These are phyloP conservation scores for Gasterosteus nipponicus DNA, from an alignment of 2,113 vertebrate genomes.

Conservation along the genomic window DNA sequence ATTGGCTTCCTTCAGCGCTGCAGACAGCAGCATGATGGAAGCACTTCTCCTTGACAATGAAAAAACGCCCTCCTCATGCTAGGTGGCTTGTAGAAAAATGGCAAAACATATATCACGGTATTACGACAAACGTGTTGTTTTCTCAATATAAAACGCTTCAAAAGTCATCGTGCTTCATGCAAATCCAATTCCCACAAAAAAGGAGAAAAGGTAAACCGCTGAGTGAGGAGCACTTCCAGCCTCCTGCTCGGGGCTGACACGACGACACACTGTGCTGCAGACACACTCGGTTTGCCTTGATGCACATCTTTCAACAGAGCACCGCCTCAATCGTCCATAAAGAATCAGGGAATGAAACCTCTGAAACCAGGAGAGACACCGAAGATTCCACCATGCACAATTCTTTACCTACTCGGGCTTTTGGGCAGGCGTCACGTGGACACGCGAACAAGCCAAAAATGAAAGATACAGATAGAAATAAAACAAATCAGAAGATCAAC, in stretches of 20 bases:
- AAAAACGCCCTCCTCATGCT: neutral
- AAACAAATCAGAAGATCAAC: conserved; percentile 12
- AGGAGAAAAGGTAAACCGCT: neutral
- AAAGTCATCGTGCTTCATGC: neutral
- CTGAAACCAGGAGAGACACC: neutral
- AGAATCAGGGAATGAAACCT: conserved; percentile 7
- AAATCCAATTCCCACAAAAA: neutral
- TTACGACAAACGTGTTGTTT: neutral
- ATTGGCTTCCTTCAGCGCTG: neutral
- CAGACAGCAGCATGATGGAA: neutral
- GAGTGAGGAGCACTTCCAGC: conserved; percentile 4
- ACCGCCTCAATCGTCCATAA: neutral
- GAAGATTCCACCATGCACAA: neutral
- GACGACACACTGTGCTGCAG: neutral
- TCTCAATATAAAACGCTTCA: neutral
- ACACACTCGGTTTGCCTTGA: conserved; percentile 15
- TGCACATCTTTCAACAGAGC: conserved; percentile 5
- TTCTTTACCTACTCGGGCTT: neutral
- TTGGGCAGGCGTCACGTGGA: neutral
- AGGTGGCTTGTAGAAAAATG: neutral
- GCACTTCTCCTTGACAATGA: neutral
- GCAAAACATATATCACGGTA: neutral
- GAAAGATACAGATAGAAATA: neutral
- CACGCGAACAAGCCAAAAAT: neutral
- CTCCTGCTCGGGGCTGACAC: conserved; percentile 1